Evolutionary conservation across 2,888 invertebrate species (phyloP).

Genomic region (Xanthia togata): DNA sequence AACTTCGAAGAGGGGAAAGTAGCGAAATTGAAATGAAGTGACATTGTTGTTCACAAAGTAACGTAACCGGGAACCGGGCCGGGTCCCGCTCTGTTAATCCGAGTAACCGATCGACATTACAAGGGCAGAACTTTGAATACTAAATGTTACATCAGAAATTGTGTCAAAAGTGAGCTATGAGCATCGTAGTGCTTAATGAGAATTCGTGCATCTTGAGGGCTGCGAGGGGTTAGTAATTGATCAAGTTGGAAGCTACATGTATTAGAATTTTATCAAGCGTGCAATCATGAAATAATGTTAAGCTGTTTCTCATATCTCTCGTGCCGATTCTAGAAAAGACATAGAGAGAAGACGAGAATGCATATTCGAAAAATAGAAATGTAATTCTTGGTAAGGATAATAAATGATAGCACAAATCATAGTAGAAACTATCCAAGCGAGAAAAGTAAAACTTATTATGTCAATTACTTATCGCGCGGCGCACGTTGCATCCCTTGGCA

Average conservation of each 20-base stretch:
- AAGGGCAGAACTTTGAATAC: conserved; percentile 74
- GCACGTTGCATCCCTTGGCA: conserved; percentile 44
- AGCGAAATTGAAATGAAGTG: conserved; percentile 56
- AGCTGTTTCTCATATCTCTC: neutral
- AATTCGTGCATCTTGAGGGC: conserved; percentile 14
- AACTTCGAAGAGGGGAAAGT: conserved; percentile 52
- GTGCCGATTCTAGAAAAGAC: neutral
- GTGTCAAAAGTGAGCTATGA: conserved; percentile 15
- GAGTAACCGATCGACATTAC: conserved; percentile 73
- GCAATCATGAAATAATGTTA: neutral
- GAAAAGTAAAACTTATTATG: conserved; percentile 38
- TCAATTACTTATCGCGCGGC: conserved; percentile 48
- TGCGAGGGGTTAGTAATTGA: neutral
- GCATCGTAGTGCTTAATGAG: conserved; percentile 20
- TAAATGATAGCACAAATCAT: conserved; percentile 24
- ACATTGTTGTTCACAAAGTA: conserved; percentile 54
- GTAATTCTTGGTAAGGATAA: conserved; percentile 1
- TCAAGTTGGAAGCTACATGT: neutral
- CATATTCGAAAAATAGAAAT: neutral
- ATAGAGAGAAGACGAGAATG: neutral
- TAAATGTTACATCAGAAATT: conserved; percentile 59
- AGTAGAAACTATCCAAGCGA: conserved; percentile 17
- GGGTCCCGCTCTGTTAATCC: conserved; percentile 74
- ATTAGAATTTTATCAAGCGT: neutral
- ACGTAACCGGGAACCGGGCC: conserved; percentile 56